These are phyloP conservation scores for Clarias fuscus DNA, from an alignment of 2,797 vertebrate genomes.

Conservation along the genomic window DNA sequence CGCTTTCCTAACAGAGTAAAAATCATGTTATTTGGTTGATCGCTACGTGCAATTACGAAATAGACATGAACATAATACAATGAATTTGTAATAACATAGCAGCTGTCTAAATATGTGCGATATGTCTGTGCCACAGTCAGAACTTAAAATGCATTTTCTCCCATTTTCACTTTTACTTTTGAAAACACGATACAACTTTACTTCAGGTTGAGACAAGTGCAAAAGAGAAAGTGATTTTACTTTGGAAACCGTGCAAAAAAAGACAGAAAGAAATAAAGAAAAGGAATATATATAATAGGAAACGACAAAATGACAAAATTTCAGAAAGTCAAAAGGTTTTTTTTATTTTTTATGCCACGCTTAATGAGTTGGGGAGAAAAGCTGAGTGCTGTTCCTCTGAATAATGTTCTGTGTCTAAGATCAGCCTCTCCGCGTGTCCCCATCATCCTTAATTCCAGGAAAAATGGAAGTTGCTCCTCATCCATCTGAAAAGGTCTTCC, in stretches of 20 bases:
- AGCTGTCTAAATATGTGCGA: neutral
- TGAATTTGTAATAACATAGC: neutral
- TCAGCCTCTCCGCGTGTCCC: constrained; percentile 8
- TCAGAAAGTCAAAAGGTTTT: neutral
- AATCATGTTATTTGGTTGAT: neutral
- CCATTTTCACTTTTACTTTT: neutral
- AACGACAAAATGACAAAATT: neutral
- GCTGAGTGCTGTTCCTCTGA: constrained; percentile 12
- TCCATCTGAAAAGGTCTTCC: constrained; percentile 1
- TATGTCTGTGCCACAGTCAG: neutral
- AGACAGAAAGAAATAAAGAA: too few species aligned
- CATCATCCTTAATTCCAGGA: constrained; percentile 36
- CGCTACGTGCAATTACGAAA: neutral
- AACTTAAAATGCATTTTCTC: neutral
- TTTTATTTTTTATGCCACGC: neutral
- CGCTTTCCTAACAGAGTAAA: neutral
- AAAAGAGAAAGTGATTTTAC: neutral
- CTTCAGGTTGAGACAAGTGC: neutral
- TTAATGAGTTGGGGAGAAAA: constrained; percentile 11
- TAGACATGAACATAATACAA: neutral
- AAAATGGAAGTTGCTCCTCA: constrained; percentile 1
- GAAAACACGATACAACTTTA: neutral
- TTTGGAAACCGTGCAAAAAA: neutral
- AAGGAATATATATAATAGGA: neutral
- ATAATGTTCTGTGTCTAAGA: constrained; percentile 20